Evolutionary conservation across 2,797 vertebrate species (phyloP), one percentile per base, ranked within the genome.

Genomic region (Oreochromis mossambicus): DNA sequence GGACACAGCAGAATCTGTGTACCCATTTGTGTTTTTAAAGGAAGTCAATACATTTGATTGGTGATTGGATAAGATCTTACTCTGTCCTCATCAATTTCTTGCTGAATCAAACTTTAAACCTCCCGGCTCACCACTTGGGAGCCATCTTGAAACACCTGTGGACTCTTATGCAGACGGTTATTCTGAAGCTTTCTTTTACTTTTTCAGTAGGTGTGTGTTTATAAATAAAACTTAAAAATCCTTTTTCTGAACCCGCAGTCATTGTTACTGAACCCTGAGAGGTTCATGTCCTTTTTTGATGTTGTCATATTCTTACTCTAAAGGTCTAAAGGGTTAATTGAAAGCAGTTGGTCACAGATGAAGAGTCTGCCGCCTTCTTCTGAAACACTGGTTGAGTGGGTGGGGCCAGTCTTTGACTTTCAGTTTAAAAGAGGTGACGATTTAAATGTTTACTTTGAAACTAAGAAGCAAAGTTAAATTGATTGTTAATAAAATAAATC

Each of bases 401-500:
- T 29, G 41, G 3, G 6, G 10, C 43, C 38, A 68, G 36, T 41
- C n/a, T 24, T 26, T 19, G 26, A 75, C 70, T 50, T 50, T 75
- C 43, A 50, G 19, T 32, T 50, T 73, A 73, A 41, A 68, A 50
- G 26, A 19, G 5, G 10, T 32, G 11, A 32, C 17, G 5, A 48
- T 50, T 32, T 19, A 1, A 43, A 43, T 10, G 2, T 68, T 68
- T 50, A 50, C 15, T 75, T 75, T 63, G 32, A 63, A 36, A 36
- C 58, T 63, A n/a, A 63, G 17, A 63, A 1, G 58, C 58, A 63
- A 17, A 73, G 24, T 75, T 32, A 75, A 50, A 7, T 48, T 48
- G 6, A 73, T 19, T 48, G 68, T 73, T 29, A 11, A 73, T 48
- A 73, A 48, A 73, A 48, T 75, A 11, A 50, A 50, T 75, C 24